These are phyloP conservation scores for Parnassius orleans DNA, from an alignment of 2,888 invertebrate species.

Conservation along the genomic window DNA sequence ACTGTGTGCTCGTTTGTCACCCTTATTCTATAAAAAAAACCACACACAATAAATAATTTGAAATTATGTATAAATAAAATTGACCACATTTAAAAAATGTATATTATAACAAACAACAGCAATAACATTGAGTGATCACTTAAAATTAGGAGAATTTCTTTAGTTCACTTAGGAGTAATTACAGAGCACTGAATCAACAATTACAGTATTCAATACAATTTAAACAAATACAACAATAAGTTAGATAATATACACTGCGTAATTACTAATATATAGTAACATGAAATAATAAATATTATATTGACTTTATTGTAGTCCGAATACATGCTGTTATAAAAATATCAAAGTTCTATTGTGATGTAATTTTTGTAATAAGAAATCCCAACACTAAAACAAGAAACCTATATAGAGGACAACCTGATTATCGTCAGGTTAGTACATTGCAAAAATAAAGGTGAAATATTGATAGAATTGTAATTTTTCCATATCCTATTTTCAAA, in stretches of 20 bases:
- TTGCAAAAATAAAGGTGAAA: too few relatives aligned
- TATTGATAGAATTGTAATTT: too few relatives aligned
- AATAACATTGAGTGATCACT: slow-evolving; percentile 11
- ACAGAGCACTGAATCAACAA: not conserved
- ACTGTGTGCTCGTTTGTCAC: too few relatives aligned
- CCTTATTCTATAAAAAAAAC: too few relatives aligned
- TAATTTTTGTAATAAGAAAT: not conserved
- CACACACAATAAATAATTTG: too few relatives aligned
- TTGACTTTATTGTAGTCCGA: too few relatives aligned
- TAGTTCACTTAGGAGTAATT: not conserved
- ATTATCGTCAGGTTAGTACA: too few relatives aligned
- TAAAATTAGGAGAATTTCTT: not conserved
- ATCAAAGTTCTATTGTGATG: not conserved
- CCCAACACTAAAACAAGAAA: too few relatives aligned
- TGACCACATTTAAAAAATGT: not conserved
- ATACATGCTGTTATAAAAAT: not conserved
- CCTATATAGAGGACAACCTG: too few relatives aligned
- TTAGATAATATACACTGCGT: not conserved
- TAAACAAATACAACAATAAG: not conserved
- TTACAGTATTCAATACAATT: not conserved
- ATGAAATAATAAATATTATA: not conserved
- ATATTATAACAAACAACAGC: slow-evolving; percentile 19
- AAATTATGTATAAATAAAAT: not conserved
- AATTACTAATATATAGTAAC: not conserved
- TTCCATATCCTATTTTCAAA: too few relatives aligned